A percentile compares a stretch with the other conserved stretches of the same genome.
These are phyloP conservation scores for Cydia pomonella DNA, from an alignment of 1,140 invertebrate species.

Conservation along the genomic window DNA sequence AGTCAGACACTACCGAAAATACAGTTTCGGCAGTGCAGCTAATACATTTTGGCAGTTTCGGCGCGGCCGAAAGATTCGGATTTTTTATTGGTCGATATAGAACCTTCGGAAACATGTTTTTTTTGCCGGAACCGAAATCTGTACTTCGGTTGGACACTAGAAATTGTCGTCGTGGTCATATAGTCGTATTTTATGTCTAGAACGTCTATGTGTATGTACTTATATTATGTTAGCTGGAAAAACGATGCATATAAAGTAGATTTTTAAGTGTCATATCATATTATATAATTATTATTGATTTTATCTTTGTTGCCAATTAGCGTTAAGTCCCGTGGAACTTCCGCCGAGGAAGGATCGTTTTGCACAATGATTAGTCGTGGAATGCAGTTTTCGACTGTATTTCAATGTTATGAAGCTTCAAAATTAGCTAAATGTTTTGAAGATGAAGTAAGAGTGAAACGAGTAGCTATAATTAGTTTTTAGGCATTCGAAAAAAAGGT, in stretches of 20 bases:
- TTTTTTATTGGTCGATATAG: no score
- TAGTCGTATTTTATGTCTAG: neutral
- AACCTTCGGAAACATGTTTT: no score
- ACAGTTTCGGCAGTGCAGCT: no score
- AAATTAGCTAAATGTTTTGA: no score
- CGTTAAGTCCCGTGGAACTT: neutral
- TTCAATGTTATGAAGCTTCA: no score
- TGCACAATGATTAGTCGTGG: neutral
- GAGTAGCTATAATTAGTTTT: no score
- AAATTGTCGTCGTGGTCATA: neutral
- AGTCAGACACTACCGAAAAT: no score
- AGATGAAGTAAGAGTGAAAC: no score
- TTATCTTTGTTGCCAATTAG: slow-evolving; percentile 11
- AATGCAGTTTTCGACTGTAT: neutral
- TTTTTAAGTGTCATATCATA: neutral
- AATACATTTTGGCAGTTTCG: no score
- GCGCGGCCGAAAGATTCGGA: no score
- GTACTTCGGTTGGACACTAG: neutral
- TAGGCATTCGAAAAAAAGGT: no score
- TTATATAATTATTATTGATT: neutral
- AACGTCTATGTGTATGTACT: neutral
- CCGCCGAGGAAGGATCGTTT: neutral
- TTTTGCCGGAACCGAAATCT: no score
- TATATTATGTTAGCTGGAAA: neutral
- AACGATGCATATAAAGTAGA: neutral